These are phyloP conservation scores for Melipona bicolor DNA, from an alignment of 2,888 invertebrate genomes.

Conservation along the genomic window DNA sequence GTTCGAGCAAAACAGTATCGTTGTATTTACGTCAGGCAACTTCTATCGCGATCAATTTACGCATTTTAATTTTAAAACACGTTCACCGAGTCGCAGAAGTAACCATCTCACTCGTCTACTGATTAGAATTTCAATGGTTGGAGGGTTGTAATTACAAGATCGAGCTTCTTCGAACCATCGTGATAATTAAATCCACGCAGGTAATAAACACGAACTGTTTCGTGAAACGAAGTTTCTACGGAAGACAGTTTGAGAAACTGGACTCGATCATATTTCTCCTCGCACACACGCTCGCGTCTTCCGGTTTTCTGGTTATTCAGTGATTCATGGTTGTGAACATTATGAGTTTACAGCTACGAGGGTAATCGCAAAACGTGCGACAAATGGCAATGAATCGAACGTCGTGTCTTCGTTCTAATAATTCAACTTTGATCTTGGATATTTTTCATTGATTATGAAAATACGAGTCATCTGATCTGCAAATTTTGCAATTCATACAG, in stretches of 20 bases:
- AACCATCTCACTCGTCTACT: not conserved
- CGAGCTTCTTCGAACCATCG: not conserved
- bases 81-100: not conserved
- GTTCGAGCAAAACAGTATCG: not conserved
- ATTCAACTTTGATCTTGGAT: not conserved
- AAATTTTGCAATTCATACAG: too few species aligned
- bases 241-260: slow-evolving; percentile 37
- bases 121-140: not conserved
- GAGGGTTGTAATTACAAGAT: slow-evolving; percentile 1
- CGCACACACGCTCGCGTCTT: not conserved
- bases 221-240: slow-evolving; percentile 36
- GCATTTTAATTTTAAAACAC: not conserved
- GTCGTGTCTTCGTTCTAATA: not conserved
- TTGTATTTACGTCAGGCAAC: not conserved
- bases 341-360: not conserved
- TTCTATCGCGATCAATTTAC: too few species aligned
- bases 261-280: slow-evolving; percentile 38
- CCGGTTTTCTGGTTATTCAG: slow-evolving; percentile 37
- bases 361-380: slow-evolving; percentile 22
- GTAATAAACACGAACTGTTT: slow-evolving; percentile 39
- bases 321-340: slow-evolving; percentile 34
- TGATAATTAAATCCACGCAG: slow-evolving; percentile 15
- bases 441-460: not conserved
- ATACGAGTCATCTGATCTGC: too few species aligned
- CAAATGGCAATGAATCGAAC: not conserved